Conservation (phyloP, 2,113 vertebrate genomes). For the Chinchilla lanigera region DNA sequence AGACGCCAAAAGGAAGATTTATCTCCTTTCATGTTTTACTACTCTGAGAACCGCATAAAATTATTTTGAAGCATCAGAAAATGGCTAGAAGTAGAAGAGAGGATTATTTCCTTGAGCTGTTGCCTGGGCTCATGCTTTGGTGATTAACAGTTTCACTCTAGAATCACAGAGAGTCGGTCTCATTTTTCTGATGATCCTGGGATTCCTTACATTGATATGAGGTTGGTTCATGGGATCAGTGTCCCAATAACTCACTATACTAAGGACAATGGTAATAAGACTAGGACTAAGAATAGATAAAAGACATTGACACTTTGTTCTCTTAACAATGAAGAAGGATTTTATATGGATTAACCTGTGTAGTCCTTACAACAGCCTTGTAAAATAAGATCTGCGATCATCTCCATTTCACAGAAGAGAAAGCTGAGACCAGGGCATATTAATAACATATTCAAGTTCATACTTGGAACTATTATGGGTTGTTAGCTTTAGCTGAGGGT, state of each 20-base stretch:
- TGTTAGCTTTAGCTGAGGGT: neutral
- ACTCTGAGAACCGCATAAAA: neutral
- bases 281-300: neutral
- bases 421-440: neutral
- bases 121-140: neutral
- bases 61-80: conserved; percentile 42
- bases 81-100: neutral
- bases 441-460: neutral
- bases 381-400: conserved; percentile 2
- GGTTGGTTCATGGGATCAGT: conserved; percentile 16
- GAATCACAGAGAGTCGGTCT: neutral
- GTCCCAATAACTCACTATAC: neutral
- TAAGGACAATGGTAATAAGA: neutral
- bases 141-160: neutral
- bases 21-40: conserved; percentile 17
- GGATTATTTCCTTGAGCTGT: neutral
- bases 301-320: neutral
- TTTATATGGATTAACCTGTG: neutral
- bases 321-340: neutral
- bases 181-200: neutral
- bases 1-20: conserved; percentile 46
- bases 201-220: neutral
- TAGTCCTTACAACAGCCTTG: neutral
- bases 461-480: neutral
- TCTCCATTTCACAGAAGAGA: conserved; percentile 48